Conservation (phyloP, 2,113 vertebrate genomes). For the Conger conger region DNA sequence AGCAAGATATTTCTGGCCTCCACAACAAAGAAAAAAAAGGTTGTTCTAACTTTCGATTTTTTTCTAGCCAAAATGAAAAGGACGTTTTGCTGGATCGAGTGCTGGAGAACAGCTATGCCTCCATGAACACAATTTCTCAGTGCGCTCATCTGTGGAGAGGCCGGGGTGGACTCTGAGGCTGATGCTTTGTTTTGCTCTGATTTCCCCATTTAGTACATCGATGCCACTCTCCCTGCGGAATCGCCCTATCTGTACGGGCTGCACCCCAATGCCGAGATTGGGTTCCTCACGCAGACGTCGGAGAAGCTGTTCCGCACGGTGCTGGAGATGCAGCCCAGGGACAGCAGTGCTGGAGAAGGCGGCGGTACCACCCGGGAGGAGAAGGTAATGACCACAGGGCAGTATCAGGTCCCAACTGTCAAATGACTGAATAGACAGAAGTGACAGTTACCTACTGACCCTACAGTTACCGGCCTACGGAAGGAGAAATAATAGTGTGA, state of each 20-base stretch:
- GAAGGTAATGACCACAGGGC: constrained; percentile 67
- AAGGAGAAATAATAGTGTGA: no score
- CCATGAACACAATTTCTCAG: constrained; percentile 18
- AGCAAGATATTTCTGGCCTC: background rate
- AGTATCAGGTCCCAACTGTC: background rate
- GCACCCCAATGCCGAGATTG: constrained; percentile 94
- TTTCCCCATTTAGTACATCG: constrained; percentile 79
- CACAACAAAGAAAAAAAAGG: background rate
- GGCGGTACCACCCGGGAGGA: constrained; percentile 71
- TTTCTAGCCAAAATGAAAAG: background rate
- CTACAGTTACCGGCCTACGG: no score
- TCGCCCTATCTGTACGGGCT: constrained; percentile 91
- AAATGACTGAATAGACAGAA: background rate
- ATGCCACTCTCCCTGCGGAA: constrained; percentile 79
- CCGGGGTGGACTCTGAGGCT: background rate
- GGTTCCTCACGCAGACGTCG: constrained; percentile 87
- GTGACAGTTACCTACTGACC: no score
- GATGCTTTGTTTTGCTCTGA: constrained; percentile 13
- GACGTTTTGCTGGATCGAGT: no score
- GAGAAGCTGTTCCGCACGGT: constrained; percentile 84
- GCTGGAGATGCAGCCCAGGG: constrained; percentile 88
- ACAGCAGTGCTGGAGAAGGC: constrained; percentile 64
- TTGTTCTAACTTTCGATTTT: background rate
- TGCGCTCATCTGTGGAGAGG: constrained; percentile 24
- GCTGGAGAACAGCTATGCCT: background rate